Evolutionary conservation across 2,888 invertebrate genomes (phyloP).

Genomic region (Orthosia gracilis): DNA sequence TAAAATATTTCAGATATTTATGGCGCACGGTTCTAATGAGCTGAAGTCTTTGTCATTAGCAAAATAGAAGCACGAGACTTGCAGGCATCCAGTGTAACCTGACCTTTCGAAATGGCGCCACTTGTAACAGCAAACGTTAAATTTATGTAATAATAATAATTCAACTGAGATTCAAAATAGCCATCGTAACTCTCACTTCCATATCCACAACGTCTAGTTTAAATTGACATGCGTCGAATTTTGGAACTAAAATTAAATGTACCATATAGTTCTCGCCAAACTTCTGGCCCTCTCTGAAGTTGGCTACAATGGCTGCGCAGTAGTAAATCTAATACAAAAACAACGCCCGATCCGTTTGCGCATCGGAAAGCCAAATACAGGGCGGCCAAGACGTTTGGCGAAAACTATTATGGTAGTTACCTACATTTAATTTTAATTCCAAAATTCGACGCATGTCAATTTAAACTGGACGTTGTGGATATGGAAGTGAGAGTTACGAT

Average conservation of each 20-base stretch:
- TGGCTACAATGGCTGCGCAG: no score
- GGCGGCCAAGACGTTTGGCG: no score
- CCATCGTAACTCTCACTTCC: slow-evolving; percentile 25
- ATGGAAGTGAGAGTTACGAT: slow-evolving; percentile 23
- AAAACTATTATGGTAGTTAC: background rate
- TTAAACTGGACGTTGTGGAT: slow-evolving; percentile 11
- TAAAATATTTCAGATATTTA: slow-evolving; percentile 62
- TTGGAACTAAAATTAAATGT: slow-evolving; percentile 5
- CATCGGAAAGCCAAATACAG: no score
- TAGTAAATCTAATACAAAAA: no score
- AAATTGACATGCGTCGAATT: slow-evolving; percentile 4
- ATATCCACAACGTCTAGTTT: slow-evolving; percentile 1
- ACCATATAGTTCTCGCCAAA: background rate
- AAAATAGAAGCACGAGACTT: slow-evolving; percentile 46
- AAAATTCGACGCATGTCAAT: background rate
- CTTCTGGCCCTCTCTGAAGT: no score
- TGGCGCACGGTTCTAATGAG: slow-evolving; percentile 56
- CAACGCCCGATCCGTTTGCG: no score
- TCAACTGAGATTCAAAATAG: slow-evolving; percentile 47
- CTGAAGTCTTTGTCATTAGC: slow-evolving; percentile 39
- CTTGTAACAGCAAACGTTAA: slow-evolving; percentile 7
- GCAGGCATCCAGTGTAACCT: background rate
- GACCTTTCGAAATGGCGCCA: slow-evolving; percentile 13
- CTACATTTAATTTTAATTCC: slow-evolving; percentile 8
- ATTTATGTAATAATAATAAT: slow-evolving; percentile 16